A percentile compares a stretch with the other conserved stretches of the same genome.
Evolutionary conservation across 2,797 vertebrate genomes (phyloP).

Genomic region (Falco naumanni): DNA sequence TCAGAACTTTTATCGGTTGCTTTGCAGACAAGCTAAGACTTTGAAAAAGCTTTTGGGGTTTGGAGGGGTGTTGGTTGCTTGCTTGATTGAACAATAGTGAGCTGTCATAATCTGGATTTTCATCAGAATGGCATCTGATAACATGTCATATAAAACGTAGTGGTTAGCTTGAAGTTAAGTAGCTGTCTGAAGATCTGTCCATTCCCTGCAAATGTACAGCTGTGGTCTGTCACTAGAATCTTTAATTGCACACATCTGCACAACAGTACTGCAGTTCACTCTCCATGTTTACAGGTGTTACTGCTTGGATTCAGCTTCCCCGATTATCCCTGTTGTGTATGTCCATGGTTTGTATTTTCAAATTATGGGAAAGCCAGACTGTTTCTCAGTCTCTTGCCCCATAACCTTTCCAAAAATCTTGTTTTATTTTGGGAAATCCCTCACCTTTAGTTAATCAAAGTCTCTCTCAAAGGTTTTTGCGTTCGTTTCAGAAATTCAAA

Average conservation of each 20-base stretch:
- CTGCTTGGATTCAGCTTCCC: background rate
- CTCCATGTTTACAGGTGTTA: background rate
- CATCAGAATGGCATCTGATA: background rate
- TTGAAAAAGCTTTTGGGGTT: background rate
- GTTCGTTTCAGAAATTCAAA: background rate
- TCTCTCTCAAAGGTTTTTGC: background rate
- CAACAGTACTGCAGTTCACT: background rate
- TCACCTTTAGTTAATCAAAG: background rate
- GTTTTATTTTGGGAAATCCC: background rate
- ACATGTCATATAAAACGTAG: accelerated
- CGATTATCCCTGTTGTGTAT: background rate
- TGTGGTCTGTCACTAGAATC: background rate
- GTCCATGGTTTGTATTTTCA: background rate
- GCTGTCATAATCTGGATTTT: background rate
- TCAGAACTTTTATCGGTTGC: background rate
- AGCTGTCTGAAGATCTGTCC: background rate
- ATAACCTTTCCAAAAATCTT: background rate
- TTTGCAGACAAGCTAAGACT: background rate
- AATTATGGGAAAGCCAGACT: background rate
- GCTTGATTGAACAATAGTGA: background rate
- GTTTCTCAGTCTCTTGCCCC: background rate
- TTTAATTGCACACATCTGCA: background rate
- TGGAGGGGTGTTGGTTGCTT: background rate
- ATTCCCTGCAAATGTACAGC: background rate
- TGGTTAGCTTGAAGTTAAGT: background rate